phyloP scores from a whole-genome alignment of 2,888 invertebrate species.

The Apodemia mormo region DNA sequence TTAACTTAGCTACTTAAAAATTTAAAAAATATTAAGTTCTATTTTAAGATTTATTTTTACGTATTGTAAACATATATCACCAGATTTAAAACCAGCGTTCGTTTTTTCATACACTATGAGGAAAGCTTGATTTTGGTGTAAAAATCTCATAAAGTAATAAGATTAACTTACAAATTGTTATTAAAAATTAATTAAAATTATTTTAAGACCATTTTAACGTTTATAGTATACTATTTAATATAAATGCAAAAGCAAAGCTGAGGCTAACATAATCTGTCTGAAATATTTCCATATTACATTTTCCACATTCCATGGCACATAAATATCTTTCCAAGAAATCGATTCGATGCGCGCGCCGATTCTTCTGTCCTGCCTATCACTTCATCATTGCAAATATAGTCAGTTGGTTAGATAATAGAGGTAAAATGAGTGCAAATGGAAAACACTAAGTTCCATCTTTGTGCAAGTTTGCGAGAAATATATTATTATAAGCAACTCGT shows the following conservation, averaged over 20 bases:
- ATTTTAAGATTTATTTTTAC: too few species aligned
- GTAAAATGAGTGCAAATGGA: constrained; percentile 33
- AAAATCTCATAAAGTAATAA: background rate
- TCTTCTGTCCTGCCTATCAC: constrained; percentile 29
- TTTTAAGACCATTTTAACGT: background rate
- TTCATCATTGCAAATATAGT: constrained; percentile 51
- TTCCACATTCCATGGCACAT: constrained; percentile 36
- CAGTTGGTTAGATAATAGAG: constrained; percentile 53
- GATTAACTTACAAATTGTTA: background rate
- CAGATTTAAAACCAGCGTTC: too few species aligned
- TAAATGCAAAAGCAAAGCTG: background rate
- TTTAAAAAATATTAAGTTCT: too few species aligned
- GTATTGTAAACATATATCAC: too few species aligned
- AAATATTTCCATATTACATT: constrained; percentile 39
- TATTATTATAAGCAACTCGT: background rate
- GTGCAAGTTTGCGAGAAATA: background rate
- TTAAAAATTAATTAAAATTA: background rate
- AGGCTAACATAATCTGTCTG: constrained; percentile 16
- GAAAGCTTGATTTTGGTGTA: too few species aligned
- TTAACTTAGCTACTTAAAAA: too few species aligned
- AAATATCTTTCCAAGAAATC: constrained; percentile 57
- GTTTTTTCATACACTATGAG: too few species aligned
- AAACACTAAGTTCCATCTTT: background rate
- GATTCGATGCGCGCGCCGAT: constrained; percentile 72
- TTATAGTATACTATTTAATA: background rate